phyloP scores from a whole-genome alignment of 2,797 vertebrate species.

The Falco naumanni region DNA sequence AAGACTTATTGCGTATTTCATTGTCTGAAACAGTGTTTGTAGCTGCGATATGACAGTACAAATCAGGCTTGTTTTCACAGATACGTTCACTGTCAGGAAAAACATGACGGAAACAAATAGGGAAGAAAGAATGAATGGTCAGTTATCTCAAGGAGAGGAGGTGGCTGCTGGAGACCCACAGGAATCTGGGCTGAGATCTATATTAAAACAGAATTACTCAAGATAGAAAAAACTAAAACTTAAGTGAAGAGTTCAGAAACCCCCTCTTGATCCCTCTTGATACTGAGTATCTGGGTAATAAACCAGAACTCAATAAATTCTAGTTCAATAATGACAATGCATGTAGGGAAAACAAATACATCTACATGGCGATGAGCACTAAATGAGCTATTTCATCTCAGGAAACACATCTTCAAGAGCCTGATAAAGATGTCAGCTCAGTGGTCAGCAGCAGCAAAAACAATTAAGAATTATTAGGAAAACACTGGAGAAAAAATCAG shows the following conservation, averaged over 20 bases:
- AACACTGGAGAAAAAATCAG: not conserved
- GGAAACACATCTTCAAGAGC: not conserved
- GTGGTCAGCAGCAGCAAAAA: not conserved
- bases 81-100: not conserved
- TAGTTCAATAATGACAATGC: not conserved
- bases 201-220: not conserved
- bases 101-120: not conserved
- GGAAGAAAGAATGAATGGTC: not conserved
- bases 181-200: not conserved
- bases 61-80: not conserved
- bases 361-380: not conserved
- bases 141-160: not conserved
- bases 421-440: not conserved
- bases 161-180: not conserved
- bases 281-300: not conserved
- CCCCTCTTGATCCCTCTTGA: not conserved
- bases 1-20: not conserved
- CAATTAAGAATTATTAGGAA: not conserved
- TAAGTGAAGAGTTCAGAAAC: not conserved
- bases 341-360: not conserved
- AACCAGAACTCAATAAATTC: not conserved
- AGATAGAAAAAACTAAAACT: not conserved
- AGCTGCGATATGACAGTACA: not conserved
- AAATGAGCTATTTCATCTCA: not conserved
- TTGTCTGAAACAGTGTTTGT: not conserved